phyloP scores from a whole-genome alignment of 2,797 vertebrate genomes.

The Acanthopagrus latus region DNA sequence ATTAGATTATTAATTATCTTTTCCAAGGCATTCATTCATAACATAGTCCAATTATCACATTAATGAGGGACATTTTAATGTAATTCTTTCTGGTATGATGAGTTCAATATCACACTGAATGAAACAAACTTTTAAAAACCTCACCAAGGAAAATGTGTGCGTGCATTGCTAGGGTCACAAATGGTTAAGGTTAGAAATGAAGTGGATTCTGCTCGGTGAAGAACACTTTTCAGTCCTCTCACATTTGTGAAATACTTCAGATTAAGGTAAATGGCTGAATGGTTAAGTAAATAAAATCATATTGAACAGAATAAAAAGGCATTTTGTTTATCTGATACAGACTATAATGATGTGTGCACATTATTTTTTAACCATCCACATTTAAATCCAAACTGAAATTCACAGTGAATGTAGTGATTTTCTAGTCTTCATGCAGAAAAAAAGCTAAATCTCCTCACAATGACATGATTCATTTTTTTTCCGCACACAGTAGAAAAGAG shows the following conservation, averaged over 20 bases:
- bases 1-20: conserved; percentile 9
- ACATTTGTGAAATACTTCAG: too few species aligned
- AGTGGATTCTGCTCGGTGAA: neutral
- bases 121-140: conserved; percentile 43
- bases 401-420: neutral
- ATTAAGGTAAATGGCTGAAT: conserved; percentile 1
- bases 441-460: conserved; percentile 19
- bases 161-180: neutral
- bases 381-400: conserved; percentile 16
- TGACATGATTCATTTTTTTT: conserved; percentile 32
- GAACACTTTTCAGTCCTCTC: conserved; percentile 16
- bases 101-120: neutral
- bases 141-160: neutral
- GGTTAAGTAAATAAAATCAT: neutral
- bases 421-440: conserved; percentile 17
- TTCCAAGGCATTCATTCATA: neutral
- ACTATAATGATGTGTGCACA: neutral
- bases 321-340: neutral
- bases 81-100: neutral
- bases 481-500: conserved; percentile 11
- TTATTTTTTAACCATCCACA: conserved; percentile 2
- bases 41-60: neutral
- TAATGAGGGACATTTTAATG: neutral
- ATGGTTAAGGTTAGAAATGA: neutral
- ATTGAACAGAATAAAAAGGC: neutral